These are phyloP conservation scores for Tragelaphus oryx DNA, from an alignment of 2,797 vertebrate genomes.

Conservation along the genomic window DNA sequence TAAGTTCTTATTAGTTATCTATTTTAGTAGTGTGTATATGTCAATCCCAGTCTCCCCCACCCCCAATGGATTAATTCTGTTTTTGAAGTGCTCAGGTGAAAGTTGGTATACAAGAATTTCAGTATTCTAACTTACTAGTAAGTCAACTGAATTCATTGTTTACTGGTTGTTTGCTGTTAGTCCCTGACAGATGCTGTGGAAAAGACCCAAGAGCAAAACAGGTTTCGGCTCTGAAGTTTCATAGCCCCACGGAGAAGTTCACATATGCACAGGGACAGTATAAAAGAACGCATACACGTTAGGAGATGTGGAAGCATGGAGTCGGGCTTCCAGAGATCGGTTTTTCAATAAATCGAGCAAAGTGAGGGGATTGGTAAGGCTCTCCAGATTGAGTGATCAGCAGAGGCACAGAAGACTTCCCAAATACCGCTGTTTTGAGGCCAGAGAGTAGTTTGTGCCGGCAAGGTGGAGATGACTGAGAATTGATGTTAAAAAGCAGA, in stretches of 20 bases:
- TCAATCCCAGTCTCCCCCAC: not conserved
- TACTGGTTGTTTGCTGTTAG: not conserved
- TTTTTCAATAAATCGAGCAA: not conserved
- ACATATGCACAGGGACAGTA: not conserved
- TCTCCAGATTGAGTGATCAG: not conserved
- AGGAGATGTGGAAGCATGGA: not conserved
- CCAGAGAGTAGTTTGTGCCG: not conserved
- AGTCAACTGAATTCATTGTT: constrained; percentile 13
- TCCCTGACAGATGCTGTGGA: not conserved
- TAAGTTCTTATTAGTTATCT: not conserved
- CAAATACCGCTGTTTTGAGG: not conserved
- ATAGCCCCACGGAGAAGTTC: not conserved
- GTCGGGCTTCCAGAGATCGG: not conserved
- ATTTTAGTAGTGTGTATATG: not conserved
- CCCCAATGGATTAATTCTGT: not conserved
- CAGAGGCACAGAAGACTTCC: not conserved
- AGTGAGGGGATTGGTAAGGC: not conserved
- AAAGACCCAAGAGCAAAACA: constrained; percentile 13
- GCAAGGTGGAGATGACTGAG: not conserved
- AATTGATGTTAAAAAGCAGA: not conserved
- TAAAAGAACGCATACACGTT: not conserved
- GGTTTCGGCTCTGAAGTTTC: not conserved
- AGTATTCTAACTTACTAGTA: not conserved
- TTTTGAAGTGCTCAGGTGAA: constrained; percentile 1
- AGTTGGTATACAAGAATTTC: not conserved